A percentile compares a stretch with the other conserved stretches of the same genome.
Evolutionary conservation across 2,797 vertebrate species (phyloP).

Genomic region (Mus minutoides): DNA sequence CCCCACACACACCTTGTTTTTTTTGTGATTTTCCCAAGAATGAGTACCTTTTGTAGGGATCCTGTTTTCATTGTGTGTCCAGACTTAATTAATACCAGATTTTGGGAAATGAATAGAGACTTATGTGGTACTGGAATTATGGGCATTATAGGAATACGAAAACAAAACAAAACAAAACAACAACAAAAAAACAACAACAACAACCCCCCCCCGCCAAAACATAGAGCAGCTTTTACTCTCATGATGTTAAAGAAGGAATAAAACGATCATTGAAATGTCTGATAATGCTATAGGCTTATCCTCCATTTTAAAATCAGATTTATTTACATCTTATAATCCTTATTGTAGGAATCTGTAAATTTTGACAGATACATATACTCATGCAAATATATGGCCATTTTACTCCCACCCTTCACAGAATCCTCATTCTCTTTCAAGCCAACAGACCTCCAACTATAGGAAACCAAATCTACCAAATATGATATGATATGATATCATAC

Average conservation of each 20-base stretch:
- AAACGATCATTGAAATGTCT: neutral
- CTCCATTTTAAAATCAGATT: neutral
- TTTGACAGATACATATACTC: neutral
- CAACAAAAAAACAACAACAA: no score
- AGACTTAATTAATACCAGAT: neutral
- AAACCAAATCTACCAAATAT: neutral
- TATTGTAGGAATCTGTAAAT: neutral
- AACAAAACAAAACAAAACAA: neutral
- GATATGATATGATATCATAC: neutral
- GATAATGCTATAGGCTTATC: neutral
- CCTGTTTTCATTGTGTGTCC: neutral
- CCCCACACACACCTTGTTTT: neutral
- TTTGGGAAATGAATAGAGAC: neutral
- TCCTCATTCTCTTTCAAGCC: neutral
- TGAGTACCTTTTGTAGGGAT: neutral
- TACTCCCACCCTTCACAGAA: neutral
- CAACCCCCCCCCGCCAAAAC: no score
- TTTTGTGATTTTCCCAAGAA: neutral
- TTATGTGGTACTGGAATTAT: neutral
- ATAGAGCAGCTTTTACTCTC: neutral
- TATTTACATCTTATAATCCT: conserved; percentile 1
- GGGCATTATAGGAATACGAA: neutral
- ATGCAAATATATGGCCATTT: neutral
- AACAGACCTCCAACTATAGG: neutral
- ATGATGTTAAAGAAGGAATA: neutral